phyloP scores from a whole-genome alignment of 1,140 invertebrate species.

The Panulirus ornatus region DNA sequence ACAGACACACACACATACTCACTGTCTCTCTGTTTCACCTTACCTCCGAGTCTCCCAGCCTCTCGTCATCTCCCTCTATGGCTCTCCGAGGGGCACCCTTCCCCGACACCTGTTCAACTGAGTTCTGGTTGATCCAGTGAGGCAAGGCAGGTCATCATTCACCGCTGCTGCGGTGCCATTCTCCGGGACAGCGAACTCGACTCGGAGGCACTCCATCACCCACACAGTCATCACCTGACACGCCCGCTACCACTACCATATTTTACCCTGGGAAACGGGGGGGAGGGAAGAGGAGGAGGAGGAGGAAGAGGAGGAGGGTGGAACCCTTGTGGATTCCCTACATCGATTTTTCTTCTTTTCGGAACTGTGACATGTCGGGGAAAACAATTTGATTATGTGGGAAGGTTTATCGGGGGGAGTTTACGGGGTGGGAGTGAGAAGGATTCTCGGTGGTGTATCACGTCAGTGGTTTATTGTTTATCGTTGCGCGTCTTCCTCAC shows the following conservation, averaged over 20 bases:
- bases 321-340: slow-evolving; percentile 38
- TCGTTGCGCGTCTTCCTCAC: neutral
- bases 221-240: slow-evolving; percentile 68
- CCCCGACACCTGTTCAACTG: slow-evolving; percentile 28
- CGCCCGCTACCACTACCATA: slow-evolving; percentile 65
- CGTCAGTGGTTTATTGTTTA: slow-evolving; percentile 18
- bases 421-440: slow-evolving; percentile 28
- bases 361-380: slow-evolving; percentile 51
- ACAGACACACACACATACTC: no score
- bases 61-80: neutral
- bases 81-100: slow-evolving; percentile 12
- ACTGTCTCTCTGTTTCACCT: neutral
- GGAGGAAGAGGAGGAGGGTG: neutral
- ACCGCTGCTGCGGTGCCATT: slow-evolving; percentile 54
- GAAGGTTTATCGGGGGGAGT: slow-evolving; percentile 42
- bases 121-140: slow-evolving; percentile 33
- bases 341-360: slow-evolving; percentile 69
- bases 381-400: slow-evolving; percentile 70
- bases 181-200: slow-evolving; percentile 60
- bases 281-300: neutral
- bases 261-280: slow-evolving; percentile 47
- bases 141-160: slow-evolving; percentile 50
- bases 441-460: neutral
- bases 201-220: slow-evolving; percentile 69
- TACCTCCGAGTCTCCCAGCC: neutral